Conservation (phyloP, 2,888 invertebrate species). For the Dolichomitus sp. region DNA sequence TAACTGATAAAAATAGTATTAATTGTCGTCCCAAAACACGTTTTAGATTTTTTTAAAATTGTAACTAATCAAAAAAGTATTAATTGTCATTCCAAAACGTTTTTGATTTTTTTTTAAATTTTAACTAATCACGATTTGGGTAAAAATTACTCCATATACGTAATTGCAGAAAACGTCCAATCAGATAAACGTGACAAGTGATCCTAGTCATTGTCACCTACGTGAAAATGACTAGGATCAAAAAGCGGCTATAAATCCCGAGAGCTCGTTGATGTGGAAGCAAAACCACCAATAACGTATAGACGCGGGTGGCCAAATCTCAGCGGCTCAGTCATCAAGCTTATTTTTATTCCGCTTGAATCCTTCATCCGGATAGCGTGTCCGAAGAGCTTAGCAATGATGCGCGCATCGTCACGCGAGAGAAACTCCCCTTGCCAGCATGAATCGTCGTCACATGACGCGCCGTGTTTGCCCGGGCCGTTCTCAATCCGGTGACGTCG, state of each 20-base stretch:
- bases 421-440: not conserved
- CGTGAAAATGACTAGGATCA: not conserved
- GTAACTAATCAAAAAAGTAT: too few relatives aligned
- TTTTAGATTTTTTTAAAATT: too few relatives aligned
- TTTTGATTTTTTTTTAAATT: too few relatives aligned
- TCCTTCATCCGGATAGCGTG: not conserved
- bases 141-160: too few relatives aligned
- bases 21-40: too few relatives aligned
- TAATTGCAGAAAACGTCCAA: too few relatives aligned
- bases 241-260: not conserved
- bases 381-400: conserved; percentile 9
- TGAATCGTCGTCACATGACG: conserved; percentile 6
- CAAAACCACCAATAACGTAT: not conserved
- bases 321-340: conserved; percentile 2
- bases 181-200: too few relatives aligned
- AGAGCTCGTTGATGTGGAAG: not conserved
- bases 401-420: conserved; percentile 8
- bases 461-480: conserved; percentile 32
- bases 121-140: too few relatives aligned
- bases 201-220: too few relatives aligned
- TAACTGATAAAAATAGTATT: too few relatives aligned
- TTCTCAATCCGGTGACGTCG: conserved; percentile 32
- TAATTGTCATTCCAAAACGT: too few relatives aligned
- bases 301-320: not conserved
- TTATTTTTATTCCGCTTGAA: conserved; percentile 6